Percentiles rank a stretch among this genome's conserved stretches.
Evolutionary conservation across 2,113 vertebrate species (phyloP).

Genomic region (Rhea pennata): DNA sequence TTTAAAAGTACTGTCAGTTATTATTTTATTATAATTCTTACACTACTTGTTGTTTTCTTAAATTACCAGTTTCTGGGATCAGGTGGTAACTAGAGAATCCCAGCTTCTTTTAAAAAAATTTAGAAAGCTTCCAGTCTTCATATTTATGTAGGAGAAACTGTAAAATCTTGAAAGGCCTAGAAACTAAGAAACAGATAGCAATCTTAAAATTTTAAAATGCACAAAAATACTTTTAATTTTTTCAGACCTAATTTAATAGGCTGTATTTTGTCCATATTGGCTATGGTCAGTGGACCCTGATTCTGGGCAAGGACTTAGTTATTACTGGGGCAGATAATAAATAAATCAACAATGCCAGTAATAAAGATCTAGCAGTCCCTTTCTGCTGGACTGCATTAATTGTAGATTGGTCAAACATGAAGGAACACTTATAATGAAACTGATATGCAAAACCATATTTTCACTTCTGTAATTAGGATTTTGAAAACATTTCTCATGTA

Average conservation of each 20-base stretch:
- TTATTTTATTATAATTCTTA: background rate
- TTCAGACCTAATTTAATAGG: background rate
- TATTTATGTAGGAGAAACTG: background rate
- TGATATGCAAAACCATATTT: background rate
- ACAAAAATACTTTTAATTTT: background rate
- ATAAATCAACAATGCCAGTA: background rate
- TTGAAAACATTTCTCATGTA: background rate
- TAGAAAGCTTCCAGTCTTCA: background rate
- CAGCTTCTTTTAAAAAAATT: background rate
- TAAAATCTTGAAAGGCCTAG: background rate
- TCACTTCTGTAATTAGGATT: background rate
- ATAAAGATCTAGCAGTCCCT: background rate
- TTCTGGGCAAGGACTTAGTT: background rate
- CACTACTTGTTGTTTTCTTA: background rate
- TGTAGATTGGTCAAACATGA: background rate
- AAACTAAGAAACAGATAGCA: background rate
- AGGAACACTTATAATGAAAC: background rate
- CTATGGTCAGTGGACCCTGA: accelerated
- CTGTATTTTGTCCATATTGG: background rate
- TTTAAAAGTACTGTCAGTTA: background rate
- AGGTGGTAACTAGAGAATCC: background rate
- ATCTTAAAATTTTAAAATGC: background rate
- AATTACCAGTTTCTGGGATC: background rate
- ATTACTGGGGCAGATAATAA: background rate
- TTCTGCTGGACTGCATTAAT: background rate